phyloP scores from a whole-genome alignment of 2,113 vertebrate genomes.

The Rhombomys opimus region DNA sequence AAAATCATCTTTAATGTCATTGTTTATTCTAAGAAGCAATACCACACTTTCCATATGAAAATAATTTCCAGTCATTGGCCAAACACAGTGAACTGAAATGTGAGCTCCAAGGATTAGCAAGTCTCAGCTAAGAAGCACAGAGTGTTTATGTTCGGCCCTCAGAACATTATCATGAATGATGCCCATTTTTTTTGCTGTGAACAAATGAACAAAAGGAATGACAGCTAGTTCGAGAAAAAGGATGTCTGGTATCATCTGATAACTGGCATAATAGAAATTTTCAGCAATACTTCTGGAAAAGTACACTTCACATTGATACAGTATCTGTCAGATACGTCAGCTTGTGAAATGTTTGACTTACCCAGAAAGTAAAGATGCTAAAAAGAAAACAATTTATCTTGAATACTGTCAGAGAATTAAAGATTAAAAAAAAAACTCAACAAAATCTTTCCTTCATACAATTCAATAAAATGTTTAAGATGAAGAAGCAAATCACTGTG shows the following conservation, averaged over 20 bases:
- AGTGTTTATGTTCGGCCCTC: background rate
- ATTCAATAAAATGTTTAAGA: constrained; percentile 21
- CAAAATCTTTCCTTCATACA: background rate
- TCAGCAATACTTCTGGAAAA: constrained; percentile 40
- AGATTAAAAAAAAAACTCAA: background rate
- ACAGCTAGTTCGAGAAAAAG: constrained; percentile 36
- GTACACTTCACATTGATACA: background rate
- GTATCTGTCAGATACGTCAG: constrained; percentile 58
- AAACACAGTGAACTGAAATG: constrained; percentile 10
- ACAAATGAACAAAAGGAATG: constrained; percentile 7
- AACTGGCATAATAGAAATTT: constrained; percentile 23
- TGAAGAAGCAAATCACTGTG: background rate
- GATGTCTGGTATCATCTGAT: constrained; percentile 42
- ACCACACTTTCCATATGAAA: constrained; percentile 10
- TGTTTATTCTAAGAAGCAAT: background rate
- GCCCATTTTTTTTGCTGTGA: constrained; percentile 28
- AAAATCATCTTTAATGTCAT: background rate
- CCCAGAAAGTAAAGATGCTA: background rate
- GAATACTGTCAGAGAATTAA: background rate
- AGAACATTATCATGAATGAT: constrained; percentile 58
- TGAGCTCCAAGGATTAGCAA: background rate
- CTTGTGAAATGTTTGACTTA: constrained; percentile 61
- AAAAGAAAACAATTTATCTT: constrained; percentile 48
- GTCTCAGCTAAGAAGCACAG: constrained; percentile 27
- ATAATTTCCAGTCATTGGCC: background rate